A percentile compares a stretch with the other conserved stretches of the same genome.
These are phyloP conservation scores for Bicyclus anynana DNA, from an alignment of 1,140 invertebrate genomes.

Conservation along the genomic window DNA sequence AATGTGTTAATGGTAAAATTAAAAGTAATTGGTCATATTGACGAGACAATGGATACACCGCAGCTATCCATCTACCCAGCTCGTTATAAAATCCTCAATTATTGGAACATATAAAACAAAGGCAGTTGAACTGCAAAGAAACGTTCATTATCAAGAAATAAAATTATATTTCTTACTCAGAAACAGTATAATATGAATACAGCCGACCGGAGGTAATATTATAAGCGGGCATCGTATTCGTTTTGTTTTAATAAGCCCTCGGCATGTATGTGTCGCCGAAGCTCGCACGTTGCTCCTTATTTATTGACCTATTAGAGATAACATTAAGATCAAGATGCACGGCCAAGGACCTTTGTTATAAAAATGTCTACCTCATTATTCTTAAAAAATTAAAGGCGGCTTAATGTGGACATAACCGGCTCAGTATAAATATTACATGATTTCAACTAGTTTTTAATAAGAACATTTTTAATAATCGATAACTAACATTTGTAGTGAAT, in stretches of 20 bases:
- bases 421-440: neutral
- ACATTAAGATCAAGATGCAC: constrained; percentile 77
- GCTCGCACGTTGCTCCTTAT: constrained; percentile 74
- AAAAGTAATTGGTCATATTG: too few species aligned
- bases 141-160: constrained; percentile 10
- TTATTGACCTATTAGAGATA: constrained; percentile 78
- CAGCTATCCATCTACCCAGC: too few species aligned
- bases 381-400: constrained; percentile 62
- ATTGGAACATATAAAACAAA: neutral
- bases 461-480: constrained; percentile 9
- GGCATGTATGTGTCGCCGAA: constrained; percentile 70
- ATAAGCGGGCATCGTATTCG: constrained; percentile 54
- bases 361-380: constrained; percentile 75
- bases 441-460: constrained; percentile 19
- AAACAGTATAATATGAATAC: constrained; percentile 36
- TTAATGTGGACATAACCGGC: constrained; percentile 46
- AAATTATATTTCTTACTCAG: constrained; percentile 13
- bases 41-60: too few species aligned
- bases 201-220: constrained; percentile 48
- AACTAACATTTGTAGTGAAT: neutral
- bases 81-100: too few species aligned
- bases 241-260: constrained; percentile 67
- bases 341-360: constrained; percentile 77
- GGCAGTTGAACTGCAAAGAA: neutral
- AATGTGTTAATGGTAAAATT: too few species aligned